Evolutionary conservation across 2,888 invertebrate genomes (phyloP), one percentile per base, ranked within the genome.

Genomic region (Sarcophaga variegata): DNA sequence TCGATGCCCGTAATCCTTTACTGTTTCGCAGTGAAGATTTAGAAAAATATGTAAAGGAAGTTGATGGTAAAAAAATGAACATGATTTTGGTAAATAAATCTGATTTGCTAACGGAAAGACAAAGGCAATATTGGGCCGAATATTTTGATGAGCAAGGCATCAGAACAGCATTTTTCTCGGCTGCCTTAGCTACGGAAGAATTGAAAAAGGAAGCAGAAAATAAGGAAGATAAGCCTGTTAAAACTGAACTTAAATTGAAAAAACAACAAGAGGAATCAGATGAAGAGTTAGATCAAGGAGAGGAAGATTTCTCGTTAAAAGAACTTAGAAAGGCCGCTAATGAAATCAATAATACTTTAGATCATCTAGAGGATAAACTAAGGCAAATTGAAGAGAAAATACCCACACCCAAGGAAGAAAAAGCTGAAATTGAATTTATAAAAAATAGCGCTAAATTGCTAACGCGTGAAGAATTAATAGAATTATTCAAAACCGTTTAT

Each of bases 1-100:
- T 99, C 17, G 99, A 99, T 95, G 99, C 98, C 0, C 95, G 99
- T 88, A 99, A 99, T 94, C 99, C 99, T 1, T 94, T 99, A 70
- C 94, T 99, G 10, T 99, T 98, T 91, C 96, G 98, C 78, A 99
- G 98, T 94, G 96, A 96, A 90, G 99, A 99, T 94, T 94, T 99
- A 78, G 99, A 99, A 90, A 94, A 94, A 20, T 98, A 98, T 92
- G 97, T 97, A 0, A 95, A 95, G 88, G 97, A 98, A 94, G 95
- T 97, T 0, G 95, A 96, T 89, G 89, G 94, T 0, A 92, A 94
- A 22, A 98, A 98, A 92, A 94, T 95, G 85, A 97, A 97, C 92
- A 94, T 99, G 91, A 94, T 99, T 54, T 94, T 99, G 49, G 94
- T 99, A 37, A 99, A 99, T 93, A 99, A 99, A 93, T 97, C 99